Percentiles rank a stretch among this genome's conserved stretches.
These are phyloP conservation scores for Oxycera nigricornis DNA, from an alignment of 2,888 invertebrate species.

Conservation along the genomic window DNA sequence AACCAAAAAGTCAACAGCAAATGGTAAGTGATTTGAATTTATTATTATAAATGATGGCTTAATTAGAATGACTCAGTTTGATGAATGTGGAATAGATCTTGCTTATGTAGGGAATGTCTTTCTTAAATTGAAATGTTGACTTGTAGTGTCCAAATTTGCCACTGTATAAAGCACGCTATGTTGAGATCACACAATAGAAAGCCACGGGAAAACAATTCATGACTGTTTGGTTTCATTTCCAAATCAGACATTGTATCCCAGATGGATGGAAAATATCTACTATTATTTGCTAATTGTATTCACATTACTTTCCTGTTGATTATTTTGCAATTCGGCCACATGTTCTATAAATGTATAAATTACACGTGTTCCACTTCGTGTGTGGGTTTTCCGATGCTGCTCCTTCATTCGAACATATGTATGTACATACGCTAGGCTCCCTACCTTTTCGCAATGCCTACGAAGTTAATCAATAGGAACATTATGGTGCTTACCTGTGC, in stretches of 20 bases:
- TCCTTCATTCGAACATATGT: not conserved
- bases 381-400: not conserved
- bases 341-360: not conserved
- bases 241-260: too few relatives aligned
- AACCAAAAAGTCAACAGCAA: slow-evolving; percentile 88
- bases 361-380: not conserved
- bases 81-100: too few relatives aligned
- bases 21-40: slow-evolving; percentile 75
- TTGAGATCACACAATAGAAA: too few relatives aligned
- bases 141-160: too few relatives aligned
- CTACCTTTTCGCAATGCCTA: not conserved
- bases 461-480: not conserved
- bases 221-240: too few relatives aligned
- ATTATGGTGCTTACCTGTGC: not conserved
- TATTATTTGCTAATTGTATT: not conserved
- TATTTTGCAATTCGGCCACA: not conserved
- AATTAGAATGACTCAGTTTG: not conserved
- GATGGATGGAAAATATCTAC: too few relatives aligned
- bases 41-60: not conserved
- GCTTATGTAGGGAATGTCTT: too few relatives aligned
- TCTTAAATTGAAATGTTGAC: too few relatives aligned
- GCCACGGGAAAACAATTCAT: too few relatives aligned
- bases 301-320: not conserved
- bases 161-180: too few relatives aligned
- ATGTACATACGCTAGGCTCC: not conserved